Percentiles rank a stretch among this genome's conserved stretches.
phyloP scores from a whole-genome alignment of 2,113 vertebrate species.

The Solenodon paradoxus region DNA sequence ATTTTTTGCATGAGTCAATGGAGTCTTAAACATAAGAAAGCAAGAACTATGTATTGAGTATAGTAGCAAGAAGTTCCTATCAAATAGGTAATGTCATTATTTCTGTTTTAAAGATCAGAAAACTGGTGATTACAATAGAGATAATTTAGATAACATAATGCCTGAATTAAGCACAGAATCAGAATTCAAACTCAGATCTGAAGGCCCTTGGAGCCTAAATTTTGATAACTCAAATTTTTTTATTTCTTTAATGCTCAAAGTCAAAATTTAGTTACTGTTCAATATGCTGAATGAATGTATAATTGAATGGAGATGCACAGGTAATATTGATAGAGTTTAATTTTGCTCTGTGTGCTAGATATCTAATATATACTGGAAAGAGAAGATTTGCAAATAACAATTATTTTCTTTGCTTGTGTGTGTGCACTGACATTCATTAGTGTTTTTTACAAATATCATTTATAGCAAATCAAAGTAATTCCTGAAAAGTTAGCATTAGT shows the following conservation, averaged over 20 bases:
- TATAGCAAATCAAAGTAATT: slow-evolving; percentile 28
- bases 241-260: not conserved
- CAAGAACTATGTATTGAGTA: not conserved
- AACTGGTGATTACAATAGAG: not conserved
- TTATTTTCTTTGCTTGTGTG: not conserved
- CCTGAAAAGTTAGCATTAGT: slow-evolving; percentile 24
- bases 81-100: not conserved
- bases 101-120: not conserved
- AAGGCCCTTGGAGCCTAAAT: not conserved
- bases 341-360: not conserved
- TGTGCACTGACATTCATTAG: slow-evolving; percentile 9
- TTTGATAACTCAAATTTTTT: not conserved
- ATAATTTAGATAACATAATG: not conserved
- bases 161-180: not conserved
- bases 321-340: not conserved
- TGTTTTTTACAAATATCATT: slow-evolving; percentile 15
- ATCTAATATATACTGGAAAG: not conserved
- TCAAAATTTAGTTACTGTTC: slow-evolving; percentile 4
- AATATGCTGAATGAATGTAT: not conserved
- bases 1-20: not conserved
- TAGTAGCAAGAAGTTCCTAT: not conserved
- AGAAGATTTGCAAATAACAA: slow-evolving; percentile 19
- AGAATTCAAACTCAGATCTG: not conserved
- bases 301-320: not conserved
- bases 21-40: not conserved